These are phyloP conservation scores for Cheilosia grossa DNA, from an alignment of 2,888 invertebrate genomes.

Conservation along the genomic window DNA sequence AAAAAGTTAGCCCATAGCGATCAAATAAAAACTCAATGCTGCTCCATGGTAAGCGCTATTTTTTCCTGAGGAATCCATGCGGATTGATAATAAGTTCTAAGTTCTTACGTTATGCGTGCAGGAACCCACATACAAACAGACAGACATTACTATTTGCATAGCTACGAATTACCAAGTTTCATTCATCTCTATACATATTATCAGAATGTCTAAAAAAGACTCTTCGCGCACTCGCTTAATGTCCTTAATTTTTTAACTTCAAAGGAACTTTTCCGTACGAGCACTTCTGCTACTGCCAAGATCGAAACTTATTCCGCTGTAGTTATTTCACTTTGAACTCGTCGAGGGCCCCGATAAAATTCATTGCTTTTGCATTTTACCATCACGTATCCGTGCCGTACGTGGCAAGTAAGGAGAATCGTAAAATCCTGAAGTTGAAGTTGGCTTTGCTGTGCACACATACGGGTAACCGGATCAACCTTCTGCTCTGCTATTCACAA, in stretches of 20 bases:
- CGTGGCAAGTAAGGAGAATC: conserved; percentile 48
- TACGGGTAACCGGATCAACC: neutral
- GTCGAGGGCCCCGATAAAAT: conserved; percentile 44
- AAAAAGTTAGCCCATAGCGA: no score
- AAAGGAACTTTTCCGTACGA: neutral
- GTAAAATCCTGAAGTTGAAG: conserved; percentile 47
- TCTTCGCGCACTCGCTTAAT: no score
- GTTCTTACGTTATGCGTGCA: no score
- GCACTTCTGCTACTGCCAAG: neutral
- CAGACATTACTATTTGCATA: no score
- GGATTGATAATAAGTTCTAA: no score
- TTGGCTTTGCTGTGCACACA: conserved; percentile 14
- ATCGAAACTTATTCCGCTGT: conserved; percentile 16
- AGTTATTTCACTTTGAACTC: neutral
- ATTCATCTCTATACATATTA: no score
- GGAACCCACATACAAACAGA: no score
- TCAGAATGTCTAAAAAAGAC: no score
- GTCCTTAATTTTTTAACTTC: neutral
- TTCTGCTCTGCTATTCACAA: conserved; percentile 50
- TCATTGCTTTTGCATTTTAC: conserved; percentile 52
- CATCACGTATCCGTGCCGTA: conserved; percentile 48
- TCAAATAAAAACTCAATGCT: no score
- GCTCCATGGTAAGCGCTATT: no score
- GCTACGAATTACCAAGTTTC: no score
- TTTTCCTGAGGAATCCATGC: no score